Conservation (phyloP, 2,113 vertebrate genomes). For the Brienomyrus longianalis region DNA sequence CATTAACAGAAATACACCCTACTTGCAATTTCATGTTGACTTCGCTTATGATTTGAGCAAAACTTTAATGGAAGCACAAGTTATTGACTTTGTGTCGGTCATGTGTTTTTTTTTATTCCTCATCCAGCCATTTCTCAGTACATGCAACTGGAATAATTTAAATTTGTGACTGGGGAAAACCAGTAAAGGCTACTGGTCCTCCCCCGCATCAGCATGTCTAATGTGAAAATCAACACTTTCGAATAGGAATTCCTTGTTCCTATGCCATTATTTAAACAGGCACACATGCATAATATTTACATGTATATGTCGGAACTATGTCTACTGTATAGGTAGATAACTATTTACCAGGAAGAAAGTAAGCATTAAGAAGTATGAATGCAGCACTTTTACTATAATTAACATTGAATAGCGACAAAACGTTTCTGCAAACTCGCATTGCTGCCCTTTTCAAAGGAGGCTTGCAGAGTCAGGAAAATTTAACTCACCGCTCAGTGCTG, state of each 20-base stretch:
- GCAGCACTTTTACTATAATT: background rate
- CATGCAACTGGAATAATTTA: background rate
- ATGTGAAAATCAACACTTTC: background rate
- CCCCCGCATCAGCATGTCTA: background rate
- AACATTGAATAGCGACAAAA: background rate
- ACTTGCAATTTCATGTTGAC: background rate
- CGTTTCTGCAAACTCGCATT: background rate
- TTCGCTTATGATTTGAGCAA: background rate
- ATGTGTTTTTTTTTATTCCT: background rate
- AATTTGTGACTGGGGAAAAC: background rate
- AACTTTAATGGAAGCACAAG: background rate
- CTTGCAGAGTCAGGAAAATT: constrained; percentile 1
- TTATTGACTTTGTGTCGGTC: background rate
- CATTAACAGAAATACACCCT: background rate
- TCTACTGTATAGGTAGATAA: background rate
- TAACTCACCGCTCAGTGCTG: background rate
- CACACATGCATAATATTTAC: background rate
- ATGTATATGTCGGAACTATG: background rate
- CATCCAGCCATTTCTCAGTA: background rate
- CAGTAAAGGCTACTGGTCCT: background rate
- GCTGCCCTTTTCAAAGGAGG: background rate
- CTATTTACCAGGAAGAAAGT: background rate
- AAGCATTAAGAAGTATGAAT: background rate
- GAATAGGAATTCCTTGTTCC: background rate
- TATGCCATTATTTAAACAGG: background rate